phyloP scores from a whole-genome alignment of 2,113 vertebrate species.

The Podilymbus podiceps region DNA sequence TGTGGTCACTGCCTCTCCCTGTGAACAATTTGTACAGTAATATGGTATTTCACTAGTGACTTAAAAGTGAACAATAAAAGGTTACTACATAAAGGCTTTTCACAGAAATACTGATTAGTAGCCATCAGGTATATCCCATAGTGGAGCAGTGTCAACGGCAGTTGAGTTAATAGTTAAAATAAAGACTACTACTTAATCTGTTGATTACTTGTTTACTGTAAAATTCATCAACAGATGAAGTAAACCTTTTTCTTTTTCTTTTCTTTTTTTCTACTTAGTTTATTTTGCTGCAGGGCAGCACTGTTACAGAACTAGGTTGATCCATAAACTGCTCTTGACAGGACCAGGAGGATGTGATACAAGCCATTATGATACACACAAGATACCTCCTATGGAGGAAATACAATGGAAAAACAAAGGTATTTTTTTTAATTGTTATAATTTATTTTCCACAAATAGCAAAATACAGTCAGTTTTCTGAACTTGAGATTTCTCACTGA shows the following conservation, averaged over 20 bases:
- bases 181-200: not conserved
- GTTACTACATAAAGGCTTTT: not conserved
- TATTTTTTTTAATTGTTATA: not conserved
- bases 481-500: no score
- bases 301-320: not conserved
- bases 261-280: not conserved
- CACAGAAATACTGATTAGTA: rapidly evolving
- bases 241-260: not conserved
- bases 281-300: not conserved
- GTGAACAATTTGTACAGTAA: not conserved
- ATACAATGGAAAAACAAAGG: not conserved
- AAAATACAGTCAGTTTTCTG: not conserved
- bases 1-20: not conserved
- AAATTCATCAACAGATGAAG: not conserved
- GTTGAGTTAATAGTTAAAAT: not conserved
- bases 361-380: not conserved
- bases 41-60: not conserved
- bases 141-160: not conserved
- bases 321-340: not conserved
- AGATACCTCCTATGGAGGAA: not conserved
- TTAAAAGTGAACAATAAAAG: not conserved
- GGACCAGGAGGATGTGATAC: not conserved
- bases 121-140: not conserved
- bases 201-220: not conserved
- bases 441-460: slow-evolving; percentile 21